Evolutionary conservation across 2,113 vertebrate genomes (phyloP).

Genomic region (Rhabdomys dilectus): DNA sequence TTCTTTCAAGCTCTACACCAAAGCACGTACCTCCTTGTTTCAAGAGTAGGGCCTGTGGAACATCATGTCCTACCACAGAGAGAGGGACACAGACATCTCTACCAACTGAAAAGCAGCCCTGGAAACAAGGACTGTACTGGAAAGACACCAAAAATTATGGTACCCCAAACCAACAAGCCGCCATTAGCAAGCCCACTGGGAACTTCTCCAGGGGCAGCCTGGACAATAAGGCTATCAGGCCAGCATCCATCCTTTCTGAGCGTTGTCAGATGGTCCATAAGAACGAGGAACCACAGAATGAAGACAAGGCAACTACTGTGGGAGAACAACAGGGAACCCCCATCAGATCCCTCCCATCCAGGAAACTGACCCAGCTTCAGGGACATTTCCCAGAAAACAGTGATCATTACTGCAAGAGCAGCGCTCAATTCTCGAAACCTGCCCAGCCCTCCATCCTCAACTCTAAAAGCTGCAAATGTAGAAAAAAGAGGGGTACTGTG

Average conservation of each 20-base stretch:
- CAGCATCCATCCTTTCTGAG: background rate
- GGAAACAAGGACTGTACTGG: background rate
- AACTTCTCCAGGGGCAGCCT: background rate
- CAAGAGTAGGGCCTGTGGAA: accelerated
- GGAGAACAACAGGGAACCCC: too few relatives aligned
- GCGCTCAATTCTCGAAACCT: too few relatives aligned
- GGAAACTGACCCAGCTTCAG: background rate
- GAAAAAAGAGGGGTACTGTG: background rate
- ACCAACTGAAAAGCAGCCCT: too few relatives aligned
- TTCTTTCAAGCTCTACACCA: background rate
- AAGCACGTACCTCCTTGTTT: too few relatives aligned
- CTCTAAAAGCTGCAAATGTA: background rate
- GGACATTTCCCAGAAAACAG: background rate
- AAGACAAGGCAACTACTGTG: background rate
- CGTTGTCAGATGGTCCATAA: background rate
- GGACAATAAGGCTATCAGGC: accelerated
- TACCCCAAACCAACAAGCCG: too few relatives aligned
- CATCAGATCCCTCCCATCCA: too few relatives aligned
- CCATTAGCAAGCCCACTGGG: accelerated
- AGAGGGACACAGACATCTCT: too few relatives aligned
- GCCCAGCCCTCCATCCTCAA: background rate
- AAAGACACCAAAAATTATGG: background rate
- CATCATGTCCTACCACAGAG: accelerated
- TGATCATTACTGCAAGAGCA: background rate
- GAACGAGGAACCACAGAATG: background rate